These are phyloP conservation scores for Pediacus dermestoides DNA, from an alignment of 2,888 invertebrate species.

Conservation along the genomic window DNA sequence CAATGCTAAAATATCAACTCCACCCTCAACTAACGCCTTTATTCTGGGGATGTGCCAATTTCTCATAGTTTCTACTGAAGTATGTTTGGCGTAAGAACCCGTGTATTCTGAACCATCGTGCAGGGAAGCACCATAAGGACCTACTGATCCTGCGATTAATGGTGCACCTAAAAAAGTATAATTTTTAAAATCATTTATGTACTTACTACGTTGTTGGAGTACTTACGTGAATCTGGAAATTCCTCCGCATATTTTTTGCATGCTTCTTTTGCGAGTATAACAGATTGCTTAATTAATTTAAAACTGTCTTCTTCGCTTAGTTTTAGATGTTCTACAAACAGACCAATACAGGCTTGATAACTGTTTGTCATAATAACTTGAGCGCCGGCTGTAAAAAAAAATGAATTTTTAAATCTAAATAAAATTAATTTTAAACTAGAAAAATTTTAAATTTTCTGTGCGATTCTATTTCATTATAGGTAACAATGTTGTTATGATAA, in stretches of 20 bases:
- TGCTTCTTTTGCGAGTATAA: constrained; percentile 70
- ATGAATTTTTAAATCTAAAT: too few species aligned
- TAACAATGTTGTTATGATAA: too few species aligned
- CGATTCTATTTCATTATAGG: too few species aligned
- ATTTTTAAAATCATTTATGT: too few species aligned
- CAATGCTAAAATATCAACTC: constrained; percentile 80
- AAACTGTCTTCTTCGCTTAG: constrained; percentile 65
- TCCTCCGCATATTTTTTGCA: constrained; percentile 58
- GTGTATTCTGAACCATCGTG: constrained; percentile 92
- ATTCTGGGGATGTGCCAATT: constrained; percentile 85
- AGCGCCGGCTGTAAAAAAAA: constrained; percentile 66
- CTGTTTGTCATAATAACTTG: constrained; percentile 85
- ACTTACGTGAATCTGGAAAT: constrained; percentile 38
- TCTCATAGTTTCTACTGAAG: constrained; percentile 61
- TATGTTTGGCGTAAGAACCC: constrained; percentile 73
- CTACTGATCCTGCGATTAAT: constrained; percentile 82
- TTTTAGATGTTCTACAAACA: constrained; percentile 71
- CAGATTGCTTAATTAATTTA: constrained; percentile 70
- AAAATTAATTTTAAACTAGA: too few species aligned
- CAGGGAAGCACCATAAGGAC: constrained; percentile 87
- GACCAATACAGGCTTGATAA: constrained; percentile 80
- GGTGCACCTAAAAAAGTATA: constrained; percentile 49
- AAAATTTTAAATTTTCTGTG: too few species aligned
- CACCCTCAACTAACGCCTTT: constrained; percentile 71
- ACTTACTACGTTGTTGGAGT: constrained; percentile 2